Conservation (phyloP, 1,140 invertebrate genomes). For the Coptotermes formosanus region DNA sequence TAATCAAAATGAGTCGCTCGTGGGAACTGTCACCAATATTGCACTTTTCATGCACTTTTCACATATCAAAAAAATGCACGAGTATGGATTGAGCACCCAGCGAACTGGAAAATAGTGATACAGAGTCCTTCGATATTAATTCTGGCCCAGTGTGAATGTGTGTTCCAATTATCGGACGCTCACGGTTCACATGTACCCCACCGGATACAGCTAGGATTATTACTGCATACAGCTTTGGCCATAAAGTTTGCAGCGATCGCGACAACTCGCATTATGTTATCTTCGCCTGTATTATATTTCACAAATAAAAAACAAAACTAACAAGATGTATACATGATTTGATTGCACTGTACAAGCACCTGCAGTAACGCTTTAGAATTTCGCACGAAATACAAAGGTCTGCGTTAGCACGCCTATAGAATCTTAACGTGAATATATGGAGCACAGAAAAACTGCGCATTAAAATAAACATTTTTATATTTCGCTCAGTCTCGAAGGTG, state of each 20-base stretch:
- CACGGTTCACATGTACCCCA: not conserved
- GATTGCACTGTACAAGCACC: too few species aligned
- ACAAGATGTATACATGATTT: too few species aligned
- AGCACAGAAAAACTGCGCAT: too few species aligned
- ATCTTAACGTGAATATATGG: too few species aligned
- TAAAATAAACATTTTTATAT: too few species aligned
- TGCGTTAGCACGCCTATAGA: too few species aligned
- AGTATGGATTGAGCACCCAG: not conserved
- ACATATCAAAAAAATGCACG: not conserved
- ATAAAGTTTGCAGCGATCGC: not conserved
- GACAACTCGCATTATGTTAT: not conserved
- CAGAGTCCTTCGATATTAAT: not conserved
- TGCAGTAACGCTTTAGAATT: too few species aligned
- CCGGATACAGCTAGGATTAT: not conserved
- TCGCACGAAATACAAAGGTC: too few species aligned
- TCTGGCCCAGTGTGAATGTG: not conserved
- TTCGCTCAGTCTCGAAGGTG: too few species aligned
- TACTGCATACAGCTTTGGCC: not conserved
- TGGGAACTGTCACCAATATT: not conserved
- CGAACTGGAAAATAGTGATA: not conserved
- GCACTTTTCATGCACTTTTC: not conserved
- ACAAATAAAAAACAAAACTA: too few species aligned
- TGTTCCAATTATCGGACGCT: not conserved
- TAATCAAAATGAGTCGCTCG: not conserved
- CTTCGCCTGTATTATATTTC: too few species aligned